Conservation (phyloP, 2,113 vertebrate genomes). For the Lucifuga dentata region DNA sequence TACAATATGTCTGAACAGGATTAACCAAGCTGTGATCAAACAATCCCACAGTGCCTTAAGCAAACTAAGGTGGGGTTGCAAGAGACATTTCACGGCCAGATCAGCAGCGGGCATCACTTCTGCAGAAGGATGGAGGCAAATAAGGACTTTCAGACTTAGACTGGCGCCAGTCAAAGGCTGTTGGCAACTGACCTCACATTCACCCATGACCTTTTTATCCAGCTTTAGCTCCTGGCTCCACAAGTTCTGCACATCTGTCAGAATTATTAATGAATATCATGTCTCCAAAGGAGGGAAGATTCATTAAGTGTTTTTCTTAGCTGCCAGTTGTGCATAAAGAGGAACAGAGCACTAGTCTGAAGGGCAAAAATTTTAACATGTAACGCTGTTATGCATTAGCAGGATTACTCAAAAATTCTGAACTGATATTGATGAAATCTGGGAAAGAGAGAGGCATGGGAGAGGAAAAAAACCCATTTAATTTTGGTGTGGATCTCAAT, state of each 20-base stretch:
- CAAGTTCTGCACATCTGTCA: constrained; percentile 42
- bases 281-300: constrained; percentile 30
- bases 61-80: constrained; percentile 73
- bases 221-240: constrained; percentile 35
- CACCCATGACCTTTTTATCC: constrained; percentile 56
- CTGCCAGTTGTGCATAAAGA: constrained; percentile 37
- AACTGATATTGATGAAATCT: no score
- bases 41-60: constrained; percentile 67
- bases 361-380: constrained; percentile 19
- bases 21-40: constrained; percentile 68
- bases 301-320: constrained; percentile 31
- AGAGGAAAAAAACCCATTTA: no score
- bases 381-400: not conserved
- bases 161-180: constrained; percentile 33
- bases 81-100: constrained; percentile 35
- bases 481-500: no score
- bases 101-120: constrained; percentile 22
- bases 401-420: not conserved
- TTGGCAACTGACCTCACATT: constrained; percentile 36
- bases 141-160: constrained; percentile 41
- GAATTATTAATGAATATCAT: constrained; percentile 47
- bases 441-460: no score
- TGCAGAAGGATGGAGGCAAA: constrained; percentile 42
- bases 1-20: constrained; percentile 60
- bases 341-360: constrained; percentile 15